Percentiles rank a stretch among this genome's conserved stretches.
Conservation (phyloP, 2,113 vertebrate species). For the Callipepla californica region DNA sequence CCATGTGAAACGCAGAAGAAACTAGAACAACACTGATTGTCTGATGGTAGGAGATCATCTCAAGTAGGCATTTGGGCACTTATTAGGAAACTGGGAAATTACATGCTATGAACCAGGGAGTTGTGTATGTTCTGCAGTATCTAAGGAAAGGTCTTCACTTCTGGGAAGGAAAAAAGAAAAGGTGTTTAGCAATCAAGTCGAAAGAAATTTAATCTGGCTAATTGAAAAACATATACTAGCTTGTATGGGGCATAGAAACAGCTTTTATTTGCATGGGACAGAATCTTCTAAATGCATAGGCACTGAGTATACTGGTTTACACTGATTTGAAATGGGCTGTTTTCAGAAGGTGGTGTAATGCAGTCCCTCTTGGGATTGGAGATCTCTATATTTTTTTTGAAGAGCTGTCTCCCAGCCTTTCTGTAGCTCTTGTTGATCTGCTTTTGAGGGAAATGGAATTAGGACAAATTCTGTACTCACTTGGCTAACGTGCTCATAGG, state of each 20-base stretch:
- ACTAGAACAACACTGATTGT: constrained; percentile 48
- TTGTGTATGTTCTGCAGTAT: not conserved
- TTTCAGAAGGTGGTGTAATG: not conserved
- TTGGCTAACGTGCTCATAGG: not conserved
- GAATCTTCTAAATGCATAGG: not conserved
- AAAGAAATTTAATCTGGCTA: not conserved
- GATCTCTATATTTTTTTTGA: not conserved
- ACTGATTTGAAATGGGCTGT: not conserved
- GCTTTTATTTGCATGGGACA: not conserved
- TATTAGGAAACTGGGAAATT: constrained; percentile 35
- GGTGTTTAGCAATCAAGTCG: not conserved
- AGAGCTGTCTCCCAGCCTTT: not conserved
- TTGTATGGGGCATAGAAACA: not conserved
- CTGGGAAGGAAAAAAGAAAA: not conserved
- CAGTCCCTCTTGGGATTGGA: not conserved
- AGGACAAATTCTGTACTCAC: not conserved
- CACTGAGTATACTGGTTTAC: not conserved
- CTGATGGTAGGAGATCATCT: constrained; percentile 42
- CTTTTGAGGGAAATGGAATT: not conserved
- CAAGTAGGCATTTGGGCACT: constrained; percentile 19
- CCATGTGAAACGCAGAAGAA: constrained; percentile 49
- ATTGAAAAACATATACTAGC: not conserved
- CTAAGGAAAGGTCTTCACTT: not conserved
- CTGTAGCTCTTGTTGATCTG: not conserved
- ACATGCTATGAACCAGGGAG: not conserved